Evolutionary conservation across 2,888 invertebrate genomes (phyloP), one percentile per base, ranked within the genome.

Genomic region (Ectobius pallidus): DNA sequence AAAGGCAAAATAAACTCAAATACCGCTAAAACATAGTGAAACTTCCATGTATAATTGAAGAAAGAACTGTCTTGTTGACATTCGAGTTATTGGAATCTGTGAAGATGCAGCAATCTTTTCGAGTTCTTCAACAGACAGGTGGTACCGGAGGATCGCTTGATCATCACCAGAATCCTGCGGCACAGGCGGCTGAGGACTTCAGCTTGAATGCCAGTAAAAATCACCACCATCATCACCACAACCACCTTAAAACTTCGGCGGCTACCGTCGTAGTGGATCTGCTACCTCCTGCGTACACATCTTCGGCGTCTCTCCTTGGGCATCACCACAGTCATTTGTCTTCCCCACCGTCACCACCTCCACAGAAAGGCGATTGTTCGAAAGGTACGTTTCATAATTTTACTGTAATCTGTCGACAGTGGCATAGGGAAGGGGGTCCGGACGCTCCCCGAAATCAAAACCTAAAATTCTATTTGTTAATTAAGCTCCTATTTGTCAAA

Each of bases 251-350:
- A 27, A 62, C 30, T 3, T 1, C 30, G 7, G 32, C 30, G 9
- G 39, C 61, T 27, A 70, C 87, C 2, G 85, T 88, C 71, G 87
- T 89, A 9, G 85, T 89, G 75, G 89, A 89, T 77, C 82, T 89
- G 65, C 85, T 88, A 69, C 87, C 88, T 18, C 85, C 87, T 11
- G 87, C 87, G 78, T 87, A 87, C 78, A 83, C 80, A 73, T 34
- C 34, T 11, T 7, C 34, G 34, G n/a, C n/a, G n/a, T 46, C 74
- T 63, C 73, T 34, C 71, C 74, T 46, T 25, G 72, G 72, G 32
- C 77, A 75, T 44, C 77, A 75, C 20, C 78, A 76, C 55, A 75
- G 75, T 46, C 75, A 75, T 27, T 72, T 74, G 3, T 39, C 79
- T 32, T 75, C 79, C 20, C 73, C 62, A 18, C 18, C 61, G n/a